A percentile compares a stretch with the other conserved stretches of the same genome.
phyloP scores from a whole-genome alignment of 2,797 vertebrate genomes.

The Tauraco hartlaubi region DNA sequence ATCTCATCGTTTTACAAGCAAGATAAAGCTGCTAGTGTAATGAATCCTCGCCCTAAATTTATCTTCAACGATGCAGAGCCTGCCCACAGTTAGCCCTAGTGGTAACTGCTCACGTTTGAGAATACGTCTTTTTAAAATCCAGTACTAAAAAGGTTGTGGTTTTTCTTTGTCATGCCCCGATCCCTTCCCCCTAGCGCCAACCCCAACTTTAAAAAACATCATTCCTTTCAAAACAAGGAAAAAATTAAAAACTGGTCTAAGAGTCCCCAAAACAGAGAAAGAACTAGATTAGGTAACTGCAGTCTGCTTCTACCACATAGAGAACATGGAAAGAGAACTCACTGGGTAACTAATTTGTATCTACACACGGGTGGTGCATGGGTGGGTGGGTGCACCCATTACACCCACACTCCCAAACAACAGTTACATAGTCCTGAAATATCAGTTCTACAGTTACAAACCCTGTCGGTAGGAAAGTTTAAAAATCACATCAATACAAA shows the following conservation, averaged over 20 bases:
- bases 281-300: neutral
- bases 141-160: neutral
- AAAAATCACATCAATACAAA: constrained; percentile 3
- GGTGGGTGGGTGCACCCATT: rapidly evolving
- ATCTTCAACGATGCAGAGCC: neutral
- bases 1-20: constrained; percentile 26
- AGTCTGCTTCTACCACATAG: neutral
- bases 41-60: neutral
- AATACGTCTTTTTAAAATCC: neutral
- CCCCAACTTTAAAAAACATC: neutral
- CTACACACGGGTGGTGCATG: neutral
- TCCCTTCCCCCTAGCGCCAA: constrained; percentile 34
- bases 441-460: constrained; percentile 14
- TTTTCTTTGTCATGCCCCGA: neutral
- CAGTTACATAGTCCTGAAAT: neutral
- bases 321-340: neutral
- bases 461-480: constrained; percentile 14
- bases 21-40: neutral
- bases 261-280: constrained; percentile 11
- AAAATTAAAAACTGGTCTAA: constrained; percentile 11
- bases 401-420: neutral
- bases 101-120: neutral
- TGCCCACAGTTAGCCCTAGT: neutral
- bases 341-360: neutral
- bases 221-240: constrained; percentile 49